Base-by-base conservation (phyloP, 2,888 invertebrate species). In the Phlogophora meticulosa region DNA sequence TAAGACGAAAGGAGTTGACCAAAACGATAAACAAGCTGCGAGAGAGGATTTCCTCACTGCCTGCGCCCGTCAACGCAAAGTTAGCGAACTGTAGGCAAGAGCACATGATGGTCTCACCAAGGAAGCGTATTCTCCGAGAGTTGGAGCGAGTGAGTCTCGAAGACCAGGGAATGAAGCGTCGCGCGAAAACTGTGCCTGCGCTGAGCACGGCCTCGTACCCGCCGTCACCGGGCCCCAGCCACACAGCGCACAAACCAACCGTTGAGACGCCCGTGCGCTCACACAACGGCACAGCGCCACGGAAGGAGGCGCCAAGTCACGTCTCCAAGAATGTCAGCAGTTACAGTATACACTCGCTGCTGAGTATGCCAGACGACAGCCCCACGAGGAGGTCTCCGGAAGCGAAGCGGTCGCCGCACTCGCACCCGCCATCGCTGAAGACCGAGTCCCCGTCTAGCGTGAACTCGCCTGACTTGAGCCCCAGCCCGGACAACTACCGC, bases 271-370 rank as follows among this genome's bases (percentile, higher is more conserved):
- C 83, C 4, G 79, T 84, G 72, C 87, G 88, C 66, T 58, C 89
- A 75, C 88, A 85, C 80, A 91, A 91, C 82, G 91, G 90, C 77
- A 79, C 87, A 60, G 87, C 87, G 61, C 86, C 89, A 46, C 89
- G 90, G 34, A 90, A 89, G 76, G 91, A 91, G 64, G 72, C 87
- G 65, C 85, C 92, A 22, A 76, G 76, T 49, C 72, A 73, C 64
- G 88, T 90, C 38, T 83, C 92, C 61, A 93, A 93, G 82, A 93
- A 96, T 85, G 96, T 96, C 79, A 97, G 97, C 92, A 98, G 97
- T 90, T 98, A 98, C 94, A 98, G 98, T 95, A 98, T 98, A 91
- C 98, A 98, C 88, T 98, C 98, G 76, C 96, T 98, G 89, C 95
- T 98, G 85, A 97, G 97, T 70, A 97, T 97, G 96, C 90, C 96